Conservation (phyloP, 2,113 vertebrate species). For the Takifugu bimaculatus region DNA sequence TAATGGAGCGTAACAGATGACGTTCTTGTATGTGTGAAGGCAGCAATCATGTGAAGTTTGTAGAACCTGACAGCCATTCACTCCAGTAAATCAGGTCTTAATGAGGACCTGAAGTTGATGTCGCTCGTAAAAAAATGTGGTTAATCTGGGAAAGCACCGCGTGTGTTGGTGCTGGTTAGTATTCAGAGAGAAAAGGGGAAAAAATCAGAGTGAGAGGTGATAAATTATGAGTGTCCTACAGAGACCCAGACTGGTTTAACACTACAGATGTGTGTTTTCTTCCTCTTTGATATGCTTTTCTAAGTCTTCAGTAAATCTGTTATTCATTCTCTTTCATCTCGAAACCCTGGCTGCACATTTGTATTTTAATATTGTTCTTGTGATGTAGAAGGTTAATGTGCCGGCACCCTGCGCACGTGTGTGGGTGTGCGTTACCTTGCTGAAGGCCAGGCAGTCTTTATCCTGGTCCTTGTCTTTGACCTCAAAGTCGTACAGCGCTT, state of each 20-base stretch:
- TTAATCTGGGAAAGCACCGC: not conserved
- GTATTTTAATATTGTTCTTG: not conserved
- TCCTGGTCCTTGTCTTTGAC: slow-evolving; percentile 98
- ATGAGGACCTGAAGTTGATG: no score
- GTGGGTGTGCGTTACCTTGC: slow-evolving; percentile 80
- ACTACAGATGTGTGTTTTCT: slow-evolving; percentile 18
- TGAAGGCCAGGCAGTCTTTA: slow-evolving; percentile 96
- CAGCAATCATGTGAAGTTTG: no score
- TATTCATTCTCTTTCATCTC: slow-evolving; percentile 2
- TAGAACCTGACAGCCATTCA: no score
- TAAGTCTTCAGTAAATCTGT: slow-evolving; percentile 7
- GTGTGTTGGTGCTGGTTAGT: slow-evolving; percentile 20
- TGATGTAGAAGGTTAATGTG: slow-evolving; percentile 6
- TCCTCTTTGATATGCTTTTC: slow-evolving; percentile 15
- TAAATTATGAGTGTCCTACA: slow-evolving; percentile 42
- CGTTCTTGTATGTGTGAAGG: no score
- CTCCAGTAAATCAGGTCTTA: no score
- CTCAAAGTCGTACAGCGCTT: slow-evolving; percentile 97
- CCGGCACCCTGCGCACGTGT: not conserved
- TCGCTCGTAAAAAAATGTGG: slow-evolving; percentile 2
- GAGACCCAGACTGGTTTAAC: slow-evolving; percentile 16
- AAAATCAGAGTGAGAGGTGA: slow-evolving; percentile 3
- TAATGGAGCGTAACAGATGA: no score
- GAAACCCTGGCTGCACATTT: not conserved
- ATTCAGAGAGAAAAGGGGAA: slow-evolving; percentile 10